phyloP scores from a whole-genome alignment of 2,797 vertebrate species.

The Pantherophis vulpinus region DNA sequence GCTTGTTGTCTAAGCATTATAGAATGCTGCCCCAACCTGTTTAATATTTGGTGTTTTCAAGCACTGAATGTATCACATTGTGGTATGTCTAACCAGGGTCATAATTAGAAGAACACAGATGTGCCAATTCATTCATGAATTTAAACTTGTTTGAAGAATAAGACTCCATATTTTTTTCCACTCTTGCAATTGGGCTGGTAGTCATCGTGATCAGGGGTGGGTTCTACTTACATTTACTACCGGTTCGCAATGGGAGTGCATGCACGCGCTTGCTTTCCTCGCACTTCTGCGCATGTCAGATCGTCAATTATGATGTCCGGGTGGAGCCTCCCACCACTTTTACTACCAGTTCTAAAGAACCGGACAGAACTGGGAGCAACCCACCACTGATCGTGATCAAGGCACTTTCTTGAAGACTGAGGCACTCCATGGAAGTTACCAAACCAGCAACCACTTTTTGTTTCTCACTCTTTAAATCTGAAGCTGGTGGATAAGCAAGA shows the following conservation, averaged over 20 bases:
- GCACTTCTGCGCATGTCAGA: too few relatives aligned
- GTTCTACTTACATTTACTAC: too few relatives aligned
- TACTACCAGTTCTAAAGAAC: too few relatives aligned
- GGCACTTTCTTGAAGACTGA: neutral
- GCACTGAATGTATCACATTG: neutral
- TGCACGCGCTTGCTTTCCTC: too few relatives aligned
- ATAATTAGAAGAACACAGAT: neutral
- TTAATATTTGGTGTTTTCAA: neutral
- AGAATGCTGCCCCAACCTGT: neutral
- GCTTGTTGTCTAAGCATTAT: neutral
- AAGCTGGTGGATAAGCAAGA: neutral
- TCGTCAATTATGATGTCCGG: too few relatives aligned
- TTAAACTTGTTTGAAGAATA: neutral
- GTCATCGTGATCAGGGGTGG: too few relatives aligned
- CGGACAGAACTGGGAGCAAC: too few relatives aligned
- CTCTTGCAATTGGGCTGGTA: neutral
- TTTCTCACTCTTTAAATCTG: neutral
- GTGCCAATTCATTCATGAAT: neutral
- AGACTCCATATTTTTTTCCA: too few relatives aligned
- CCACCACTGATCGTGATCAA: too few relatives aligned
- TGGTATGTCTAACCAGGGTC: neutral
- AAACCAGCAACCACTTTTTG: neutral
- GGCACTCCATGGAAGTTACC: neutral
- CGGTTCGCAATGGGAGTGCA: too few relatives aligned
- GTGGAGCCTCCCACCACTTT: too few relatives aligned